A percentile compares a stretch with the other conserved stretches of the same genome.
Conservation (phyloP, 1,140 invertebrate genomes). For the Caenorhabditis tropicalis region DNA sequence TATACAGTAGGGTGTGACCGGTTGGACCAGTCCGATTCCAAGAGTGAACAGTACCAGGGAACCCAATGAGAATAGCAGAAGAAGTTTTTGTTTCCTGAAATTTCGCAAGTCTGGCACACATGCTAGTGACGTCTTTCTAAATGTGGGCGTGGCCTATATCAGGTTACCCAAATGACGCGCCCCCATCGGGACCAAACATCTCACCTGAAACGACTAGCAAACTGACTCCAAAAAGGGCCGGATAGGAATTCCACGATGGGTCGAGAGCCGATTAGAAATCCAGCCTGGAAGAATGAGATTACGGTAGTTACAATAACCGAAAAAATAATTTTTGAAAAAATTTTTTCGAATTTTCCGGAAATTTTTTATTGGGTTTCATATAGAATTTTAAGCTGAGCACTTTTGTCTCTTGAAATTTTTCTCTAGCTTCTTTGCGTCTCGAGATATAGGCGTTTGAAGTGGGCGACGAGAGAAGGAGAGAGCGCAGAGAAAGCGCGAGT, state of each 20-base stretch:
- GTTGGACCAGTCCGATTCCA: constrained; percentile 91
- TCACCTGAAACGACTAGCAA: constrained; percentile 80
- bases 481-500: too few relatives aligned
- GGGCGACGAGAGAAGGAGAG: too few relatives aligned
- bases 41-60: constrained; percentile 96
- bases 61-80: constrained; percentile 87
- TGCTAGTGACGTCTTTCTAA: constrained; percentile 77
- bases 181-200: constrained; percentile 74
- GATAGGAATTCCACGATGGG: constrained; percentile 97
- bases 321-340: too few relatives aligned
- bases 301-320: too few relatives aligned
- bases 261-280: constrained; percentile 80
- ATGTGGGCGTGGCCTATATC: not conserved
- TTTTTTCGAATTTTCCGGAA: too few relatives aligned
- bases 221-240: constrained; percentile 93
- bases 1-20: constrained; percentile 85
- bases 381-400: too few relatives aligned
- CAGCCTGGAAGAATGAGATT: constrained; percentile 72
- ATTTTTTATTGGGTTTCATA: too few relatives aligned
- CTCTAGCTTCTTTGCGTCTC: too few relatives aligned
- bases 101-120: constrained; percentile 73
- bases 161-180: not conserved
- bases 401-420: too few relatives aligned
- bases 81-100: constrained; percentile 76
- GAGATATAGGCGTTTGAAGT: too few relatives aligned